Base-by-base conservation (phyloP, 2,888 invertebrate species). In the Sminthurinus aureus region DNA sequence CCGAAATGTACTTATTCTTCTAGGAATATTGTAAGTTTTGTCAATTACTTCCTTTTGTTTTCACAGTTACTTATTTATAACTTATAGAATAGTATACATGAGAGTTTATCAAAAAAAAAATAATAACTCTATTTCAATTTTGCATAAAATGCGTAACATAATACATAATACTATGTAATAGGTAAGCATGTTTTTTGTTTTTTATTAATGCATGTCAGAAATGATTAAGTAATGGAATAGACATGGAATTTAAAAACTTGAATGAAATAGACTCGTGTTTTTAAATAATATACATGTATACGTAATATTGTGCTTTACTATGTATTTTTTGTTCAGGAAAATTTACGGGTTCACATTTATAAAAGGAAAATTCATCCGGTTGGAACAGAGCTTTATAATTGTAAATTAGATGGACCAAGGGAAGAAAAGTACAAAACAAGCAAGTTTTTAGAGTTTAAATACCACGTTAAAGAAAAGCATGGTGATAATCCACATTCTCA, bases 301-400 rank as follows among this genome's bases (percentile, higher is more conserved):
- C n/a, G 2, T 64, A 64, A 64, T 4, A 13, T 64, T 64, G 13
- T 2, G 15, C 1, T 64, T 15, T 78, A 20, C 64, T 75, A n/a
- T 38, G 3, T 38, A 38, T 38, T 38, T 38, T 38, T 38, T 38
- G 38, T 38, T 38, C 38, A 82, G 82, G 82, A 77, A 38, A 82
- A 82, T 82, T 52, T 82, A 18, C 82, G 82, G 22, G 58, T 76
- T 20, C 82, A 82, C 38, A 51, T 82, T 15, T n/a, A 66, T 8
- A 76, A 76, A 24, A 24, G 82, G 24, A 82, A 75, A 77, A 12
- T 77, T 3, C 82, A 82, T 69, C 20, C 13, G 26, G 1, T 6
- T 38, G 82, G 82, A 13, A 20, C 64, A 12, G 22, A 64, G 38
- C 50, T 82, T 18, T 82, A 82, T 24, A 76, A 67, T 18, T 82